These are phyloP conservation scores for Rhodeus uyekii DNA, from an alignment of 2,797 vertebrate species.

Conservation along the genomic window DNA sequence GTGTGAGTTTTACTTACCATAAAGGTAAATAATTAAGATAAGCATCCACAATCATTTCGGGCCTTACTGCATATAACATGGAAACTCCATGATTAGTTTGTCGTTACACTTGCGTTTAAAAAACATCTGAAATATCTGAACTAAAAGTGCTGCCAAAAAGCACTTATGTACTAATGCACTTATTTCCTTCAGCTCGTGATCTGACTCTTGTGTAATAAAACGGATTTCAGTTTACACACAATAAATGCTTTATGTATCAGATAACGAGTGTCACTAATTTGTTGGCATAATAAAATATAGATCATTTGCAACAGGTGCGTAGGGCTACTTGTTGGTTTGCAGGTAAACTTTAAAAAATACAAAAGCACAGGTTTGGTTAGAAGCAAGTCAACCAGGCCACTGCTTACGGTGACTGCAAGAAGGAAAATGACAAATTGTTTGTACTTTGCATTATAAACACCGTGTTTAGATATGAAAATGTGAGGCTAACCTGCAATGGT, in stretches of 20 bases:
- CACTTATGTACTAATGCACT: background rate
- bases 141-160: background rate
- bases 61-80: background rate
- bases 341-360: background rate
- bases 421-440: slow-evolving; percentile 5
- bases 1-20: background rate
- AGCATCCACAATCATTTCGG: background rate
- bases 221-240: background rate
- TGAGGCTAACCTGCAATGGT: slow-evolving; percentile 90
- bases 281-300: background rate
- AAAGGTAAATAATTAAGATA: slow-evolving; percentile 4
- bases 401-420: background rate
- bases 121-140: background rate
- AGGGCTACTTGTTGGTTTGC: background rate
- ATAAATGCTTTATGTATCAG: background rate
- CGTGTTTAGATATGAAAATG: slow-evolving; percentile 15
- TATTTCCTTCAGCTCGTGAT: background rate
- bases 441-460: slow-evolving; percentile 23
- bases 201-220: background rate
- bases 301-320: slow-evolving; percentile 19
- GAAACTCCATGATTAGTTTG: background rate
- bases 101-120: background rate
- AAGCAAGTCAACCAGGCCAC: slow-evolving; percentile 3
- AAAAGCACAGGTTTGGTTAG: background rate
- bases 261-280: background rate